Conservation (phyloP, 2,797 vertebrate species). For the Microhierax caerulescens region DNA sequence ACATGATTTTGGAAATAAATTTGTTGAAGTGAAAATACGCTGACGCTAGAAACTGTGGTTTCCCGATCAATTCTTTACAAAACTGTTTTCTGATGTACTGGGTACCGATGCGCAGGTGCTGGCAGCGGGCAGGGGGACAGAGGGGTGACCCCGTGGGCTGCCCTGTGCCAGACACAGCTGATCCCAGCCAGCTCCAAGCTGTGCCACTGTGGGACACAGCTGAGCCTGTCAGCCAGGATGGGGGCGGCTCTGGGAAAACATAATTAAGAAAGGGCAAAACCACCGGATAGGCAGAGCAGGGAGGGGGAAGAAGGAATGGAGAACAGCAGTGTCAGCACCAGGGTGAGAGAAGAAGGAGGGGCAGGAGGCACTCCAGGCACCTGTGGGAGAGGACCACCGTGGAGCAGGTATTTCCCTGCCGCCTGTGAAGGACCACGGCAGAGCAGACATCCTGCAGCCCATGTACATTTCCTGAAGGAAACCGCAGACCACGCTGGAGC, state of each 20-base stretch:
- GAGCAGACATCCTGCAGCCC: background rate
- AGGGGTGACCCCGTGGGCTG: background rate
- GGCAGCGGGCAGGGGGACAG: background rate
- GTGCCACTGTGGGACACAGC: background rate
- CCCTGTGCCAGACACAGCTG: background rate
- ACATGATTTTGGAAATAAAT: background rate
- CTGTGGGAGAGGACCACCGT: background rate
- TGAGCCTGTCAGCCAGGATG: background rate
- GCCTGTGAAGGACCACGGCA: background rate
- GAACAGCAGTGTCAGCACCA: background rate
- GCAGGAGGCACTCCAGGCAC: accelerated
- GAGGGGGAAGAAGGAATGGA: background rate
- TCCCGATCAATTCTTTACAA: background rate
- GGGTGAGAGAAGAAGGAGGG: background rate
- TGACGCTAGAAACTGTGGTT: background rate
- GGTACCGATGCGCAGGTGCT: background rate
- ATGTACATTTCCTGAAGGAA: background rate
- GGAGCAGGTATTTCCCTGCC: background rate
- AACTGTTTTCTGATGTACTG: background rate
- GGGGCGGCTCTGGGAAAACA: background rate
- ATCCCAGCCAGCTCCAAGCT: background rate
- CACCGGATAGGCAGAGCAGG: accelerated
- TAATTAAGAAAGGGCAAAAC: background rate
- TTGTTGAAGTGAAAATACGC: background rate
- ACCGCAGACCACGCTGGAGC: background rate